Percentiles rank a stretch among this genome's conserved stretches.
These are phyloP conservation scores for Ciona savignyi DNA, from an alignment of 23 tunicate genomes.

Conservation along the genomic window DNA sequence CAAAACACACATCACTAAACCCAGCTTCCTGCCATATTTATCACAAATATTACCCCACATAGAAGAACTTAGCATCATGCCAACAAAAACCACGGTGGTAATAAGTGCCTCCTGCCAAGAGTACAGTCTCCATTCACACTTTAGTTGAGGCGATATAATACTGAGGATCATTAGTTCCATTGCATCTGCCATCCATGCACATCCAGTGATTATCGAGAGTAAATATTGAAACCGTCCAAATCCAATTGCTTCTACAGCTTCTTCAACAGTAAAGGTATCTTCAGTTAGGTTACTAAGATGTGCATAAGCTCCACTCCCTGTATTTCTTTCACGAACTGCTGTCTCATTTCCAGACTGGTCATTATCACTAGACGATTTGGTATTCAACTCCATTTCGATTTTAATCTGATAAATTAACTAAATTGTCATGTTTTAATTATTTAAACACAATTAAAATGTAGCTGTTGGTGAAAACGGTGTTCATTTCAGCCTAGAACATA, in stretches of 20 bases:
- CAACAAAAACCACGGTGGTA: constrained; percentile 91
- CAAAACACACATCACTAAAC: constrained; percentile 80
- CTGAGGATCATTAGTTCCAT: constrained; percentile 97
- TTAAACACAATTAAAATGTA: no score
- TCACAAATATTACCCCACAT: constrained; percentile 98
- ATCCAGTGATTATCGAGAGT: constrained; percentile 81
- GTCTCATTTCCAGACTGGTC: neutral
- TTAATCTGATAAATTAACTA: no score
- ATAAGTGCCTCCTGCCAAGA: constrained; percentile 93
- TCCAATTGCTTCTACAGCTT: constrained; percentile 93
- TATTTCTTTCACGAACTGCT: neutral
- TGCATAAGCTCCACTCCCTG: constrained; percentile 3
- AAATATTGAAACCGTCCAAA: constrained; percentile 96
- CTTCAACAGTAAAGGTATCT: constrained; percentile 88
- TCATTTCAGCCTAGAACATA: no score
- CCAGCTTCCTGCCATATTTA: constrained; percentile 77
- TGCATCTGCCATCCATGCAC: constrained; percentile 99
- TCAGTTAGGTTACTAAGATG: constrained; percentile 15
- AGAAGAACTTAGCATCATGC: constrained; percentile 90
- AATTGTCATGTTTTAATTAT: no score
- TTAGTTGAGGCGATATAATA: constrained; percentile 85
- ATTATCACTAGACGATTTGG: neutral
- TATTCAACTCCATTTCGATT: neutral
- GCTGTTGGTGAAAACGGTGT: no score
- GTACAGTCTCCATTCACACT: constrained; percentile 91